Conservation (phyloP, 2,888 invertebrate species). For the Phortica okadai region DNA sequence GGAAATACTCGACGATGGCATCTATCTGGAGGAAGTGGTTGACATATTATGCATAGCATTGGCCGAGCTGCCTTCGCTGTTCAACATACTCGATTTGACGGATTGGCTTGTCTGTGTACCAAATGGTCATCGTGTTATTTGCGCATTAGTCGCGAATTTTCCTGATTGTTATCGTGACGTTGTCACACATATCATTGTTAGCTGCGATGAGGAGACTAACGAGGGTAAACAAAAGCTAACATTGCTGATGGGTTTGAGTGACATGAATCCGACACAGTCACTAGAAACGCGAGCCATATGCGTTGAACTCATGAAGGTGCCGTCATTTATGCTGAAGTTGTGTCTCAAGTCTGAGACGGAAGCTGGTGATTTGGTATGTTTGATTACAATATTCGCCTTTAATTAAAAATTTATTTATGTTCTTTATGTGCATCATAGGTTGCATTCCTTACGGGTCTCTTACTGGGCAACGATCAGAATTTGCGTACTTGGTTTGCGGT, state of each 20-base stretch:
- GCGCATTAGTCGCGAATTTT: conserved; percentile 94
- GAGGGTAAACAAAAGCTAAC: conserved; percentile 86
- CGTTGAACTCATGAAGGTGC: conserved; percentile 92
- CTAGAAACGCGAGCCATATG: conserved; percentile 90
- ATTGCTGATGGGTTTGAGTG: conserved; percentile 88
- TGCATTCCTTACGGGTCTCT: conserved; percentile 90
- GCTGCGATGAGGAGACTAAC: conserved; percentile 92
- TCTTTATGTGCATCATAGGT: conserved; percentile 77
- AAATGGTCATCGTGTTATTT: conserved; percentile 92
- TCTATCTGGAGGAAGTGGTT: conserved; percentile 95
- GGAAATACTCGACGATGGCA: conserved; percentile 95
- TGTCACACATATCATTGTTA: conserved; percentile 88
- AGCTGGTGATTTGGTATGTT: conserved; percentile 79
- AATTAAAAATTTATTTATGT: conserved; percentile 11
- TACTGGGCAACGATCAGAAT: conserved; percentile 92
- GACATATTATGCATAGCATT: conserved; percentile 95
- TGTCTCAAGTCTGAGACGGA: conserved; percentile 81
- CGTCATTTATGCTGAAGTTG: conserved; percentile 89
- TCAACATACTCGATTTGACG: conserved; percentile 88
- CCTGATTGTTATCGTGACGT: conserved; percentile 96
- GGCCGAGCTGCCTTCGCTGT: conserved; percentile 92
- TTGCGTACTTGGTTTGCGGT: conserved; percentile 95
- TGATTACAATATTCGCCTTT: not conserved
- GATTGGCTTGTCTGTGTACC: conserved; percentile 93
- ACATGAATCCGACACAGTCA: conserved; percentile 92